Percentiles rank a stretch among this genome's conserved stretches.
Evolutionary conservation across 2,888 invertebrate species (phyloP).

Genomic region (Microctonus aethiopoides): DNA sequence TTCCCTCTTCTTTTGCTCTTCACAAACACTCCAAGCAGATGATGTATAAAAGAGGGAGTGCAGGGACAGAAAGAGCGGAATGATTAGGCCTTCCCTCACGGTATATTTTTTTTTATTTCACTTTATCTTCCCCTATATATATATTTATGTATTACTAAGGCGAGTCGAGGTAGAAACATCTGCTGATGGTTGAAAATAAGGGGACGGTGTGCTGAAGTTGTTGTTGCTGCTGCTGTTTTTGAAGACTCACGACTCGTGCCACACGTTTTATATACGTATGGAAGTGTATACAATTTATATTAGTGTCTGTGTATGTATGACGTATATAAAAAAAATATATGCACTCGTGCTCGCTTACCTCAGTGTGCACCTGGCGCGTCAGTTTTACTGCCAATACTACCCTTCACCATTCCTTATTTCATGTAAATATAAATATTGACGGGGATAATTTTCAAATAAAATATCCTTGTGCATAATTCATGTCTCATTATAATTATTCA

Average conservation of each 20-base stretch:
- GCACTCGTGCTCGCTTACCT: constrained; percentile 10
- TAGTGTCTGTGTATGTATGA: not conserved
- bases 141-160: not conserved
- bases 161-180: constrained; percentile 42
- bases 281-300: not conserved
- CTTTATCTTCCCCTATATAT: not conserved
- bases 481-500: no score
- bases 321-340: not conserved
- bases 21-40: constrained; percentile 28
- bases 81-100: constrained; percentile 14
- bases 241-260: constrained; percentile 39
- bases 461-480: no score
- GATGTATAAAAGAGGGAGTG: constrained; percentile 30
- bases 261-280: constrained; percentile 30
- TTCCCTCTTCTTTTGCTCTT: not conserved
- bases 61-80: constrained; percentile 16
- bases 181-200: constrained; percentile 42
- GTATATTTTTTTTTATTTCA: not conserved
- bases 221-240: constrained; percentile 22
- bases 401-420: not conserved
- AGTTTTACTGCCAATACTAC: not conserved
- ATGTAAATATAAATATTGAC: not conserved
- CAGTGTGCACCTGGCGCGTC: constrained; percentile 27
- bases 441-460: not conserved
- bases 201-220: constrained; percentile 27